Evolutionary conservation across 2,113 vertebrate species (phyloP).

Genomic region (Heterotis niloticus): DNA sequence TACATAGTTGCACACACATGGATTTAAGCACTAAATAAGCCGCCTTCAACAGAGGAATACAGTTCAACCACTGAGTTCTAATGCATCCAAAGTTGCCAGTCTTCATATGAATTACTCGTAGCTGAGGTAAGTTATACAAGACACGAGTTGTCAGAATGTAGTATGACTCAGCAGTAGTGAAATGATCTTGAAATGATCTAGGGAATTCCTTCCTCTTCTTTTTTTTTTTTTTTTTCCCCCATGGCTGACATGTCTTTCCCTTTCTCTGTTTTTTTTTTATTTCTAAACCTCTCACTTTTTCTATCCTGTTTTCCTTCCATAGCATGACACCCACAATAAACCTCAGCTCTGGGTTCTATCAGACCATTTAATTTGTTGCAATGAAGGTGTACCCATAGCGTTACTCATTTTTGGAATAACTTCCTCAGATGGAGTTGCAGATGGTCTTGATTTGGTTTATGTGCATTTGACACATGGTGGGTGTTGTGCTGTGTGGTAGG

Average conservation of each 20-base stretch:
- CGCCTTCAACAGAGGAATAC: not conserved
- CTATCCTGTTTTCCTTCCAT: not conserved
- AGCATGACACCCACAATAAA: slow-evolving; percentile 36
- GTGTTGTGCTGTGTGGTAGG: slow-evolving; percentile 47
- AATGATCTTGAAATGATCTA: not conserved
- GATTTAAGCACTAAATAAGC: not conserved
- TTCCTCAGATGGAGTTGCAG: not conserved
- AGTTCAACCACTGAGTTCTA: not conserved
- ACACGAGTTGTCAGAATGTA: not conserved
- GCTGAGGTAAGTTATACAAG: slow-evolving; percentile 44
- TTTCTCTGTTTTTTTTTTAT: not conserved
- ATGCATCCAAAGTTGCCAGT: not conserved
- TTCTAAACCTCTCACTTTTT: not conserved
- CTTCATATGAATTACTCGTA: not conserved
- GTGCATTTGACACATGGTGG: slow-evolving; percentile 34
- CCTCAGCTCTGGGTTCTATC: not conserved
- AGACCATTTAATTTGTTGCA: not conserved
- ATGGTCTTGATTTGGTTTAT: not conserved
- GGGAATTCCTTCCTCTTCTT: not conserved
- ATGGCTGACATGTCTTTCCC: slow-evolving; percentile 12
- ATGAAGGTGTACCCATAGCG: not conserved
- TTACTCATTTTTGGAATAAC: not conserved
- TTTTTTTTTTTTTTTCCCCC: not conserved
- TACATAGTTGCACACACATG: not conserved
- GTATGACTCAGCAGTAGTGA: not conserved